phyloP scores from a whole-genome alignment of 37 sponge, comb jelly and placozoan species.

The Beroe forskalii region DNA sequence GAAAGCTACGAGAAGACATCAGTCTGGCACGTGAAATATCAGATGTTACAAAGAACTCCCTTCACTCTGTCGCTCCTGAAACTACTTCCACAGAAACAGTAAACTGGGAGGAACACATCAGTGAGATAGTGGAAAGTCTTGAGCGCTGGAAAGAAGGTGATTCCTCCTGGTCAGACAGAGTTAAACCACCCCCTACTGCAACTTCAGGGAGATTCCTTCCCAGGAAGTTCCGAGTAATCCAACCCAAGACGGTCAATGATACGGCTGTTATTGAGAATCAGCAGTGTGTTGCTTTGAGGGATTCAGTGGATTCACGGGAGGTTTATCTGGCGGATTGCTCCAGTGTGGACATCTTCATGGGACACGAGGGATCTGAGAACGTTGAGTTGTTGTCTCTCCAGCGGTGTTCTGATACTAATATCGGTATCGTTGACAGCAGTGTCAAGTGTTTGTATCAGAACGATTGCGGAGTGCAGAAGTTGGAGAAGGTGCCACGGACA shows the following conservation, averaged over 20 bases:
- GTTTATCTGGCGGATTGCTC: neutral
- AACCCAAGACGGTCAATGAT: neutral
- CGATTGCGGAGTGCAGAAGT: neutral
- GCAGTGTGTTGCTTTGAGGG: neutral
- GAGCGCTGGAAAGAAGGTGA: neutral
- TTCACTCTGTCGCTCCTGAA: neutral
- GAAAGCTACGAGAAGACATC: slow-evolving; percentile 15
- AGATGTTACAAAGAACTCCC: neutral
- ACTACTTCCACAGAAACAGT: neutral
- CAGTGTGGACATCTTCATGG: neutral
- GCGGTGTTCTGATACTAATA: neutral
- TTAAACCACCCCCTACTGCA: neutral
- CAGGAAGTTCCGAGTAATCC: neutral
- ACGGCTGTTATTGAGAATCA: neutral
- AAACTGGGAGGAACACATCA: neutral
- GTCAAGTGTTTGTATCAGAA: neutral
- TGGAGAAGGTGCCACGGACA: neutral
- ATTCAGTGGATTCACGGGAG: neutral
- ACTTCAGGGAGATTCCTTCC: neutral
- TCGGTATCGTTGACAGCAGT: neutral
- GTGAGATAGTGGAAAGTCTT: neutral
- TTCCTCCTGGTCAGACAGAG: neutral
- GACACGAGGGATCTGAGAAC: neutral
- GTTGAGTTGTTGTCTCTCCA: slow-evolving; percentile 14
- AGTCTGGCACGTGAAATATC: slow-evolving; percentile 27